Evolutionary conservation across 2,888 invertebrate species (phyloP), one percentile per base, ranked within the genome.

Genomic region (Muschampia plurimacula): DNA sequence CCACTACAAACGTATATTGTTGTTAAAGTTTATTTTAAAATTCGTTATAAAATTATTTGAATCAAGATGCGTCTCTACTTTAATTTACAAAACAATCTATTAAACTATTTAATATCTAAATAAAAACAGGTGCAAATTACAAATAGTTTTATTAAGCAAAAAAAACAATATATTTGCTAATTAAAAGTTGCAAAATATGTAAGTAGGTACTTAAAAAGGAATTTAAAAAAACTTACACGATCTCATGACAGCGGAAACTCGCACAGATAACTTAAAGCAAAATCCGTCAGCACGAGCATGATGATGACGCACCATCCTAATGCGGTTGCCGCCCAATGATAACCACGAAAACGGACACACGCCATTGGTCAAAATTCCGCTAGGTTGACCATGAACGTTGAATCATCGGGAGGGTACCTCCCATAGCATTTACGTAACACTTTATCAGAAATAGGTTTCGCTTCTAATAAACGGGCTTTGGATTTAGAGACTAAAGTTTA

Each of bases 281-380:
- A 57, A 62, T 36, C 39, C 49, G 67, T 28, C 69, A 52, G 62
- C 13, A 7, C 46, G 44, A 32, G 49, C 12, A 68, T 68, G 22
- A 36, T 22, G 63, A 57, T 76, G 74, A 74, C 73, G 74, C 74
- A 71, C 63, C 71, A 73, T 74, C 74, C 63, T 52, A 68, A 71
- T 71, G 69, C 28, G 67, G 62, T 72, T 13, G 44, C 8, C 72
- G 67, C 72, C 72, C 72, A 67, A 41, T 62, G 72, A 72, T 72
- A 72, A 72, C 67, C 67, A 67, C 72, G 60, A 72, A 72, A 67
- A 62, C 22, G 36, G 36, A 32, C 32, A 0, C 41, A n/a, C 52
- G 52, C 72, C 13, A 72, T 72, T 72, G 72, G 72, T 72, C 72
- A 67, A 72, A 72, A 72, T 55, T 62, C 28, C 22, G 44, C 67